Evolutionary conservation across 2,113 vertebrate species (phyloP), one percentile per base, ranked within the genome.

Genomic region (Galemys pyrenaicus): DNA sequence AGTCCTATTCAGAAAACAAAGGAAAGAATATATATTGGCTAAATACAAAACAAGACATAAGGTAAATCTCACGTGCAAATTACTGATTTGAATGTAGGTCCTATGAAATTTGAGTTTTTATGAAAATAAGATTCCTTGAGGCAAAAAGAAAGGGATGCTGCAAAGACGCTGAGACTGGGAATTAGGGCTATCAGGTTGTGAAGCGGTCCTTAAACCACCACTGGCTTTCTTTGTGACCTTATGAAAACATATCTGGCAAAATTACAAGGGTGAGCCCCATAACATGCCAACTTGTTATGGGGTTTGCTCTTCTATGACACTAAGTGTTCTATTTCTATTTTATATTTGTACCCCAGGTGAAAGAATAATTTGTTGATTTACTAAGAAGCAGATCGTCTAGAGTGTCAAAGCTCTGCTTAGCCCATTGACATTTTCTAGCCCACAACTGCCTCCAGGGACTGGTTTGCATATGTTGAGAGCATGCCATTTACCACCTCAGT

Each of bases 331-430:
- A 70, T 95, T 62, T 90, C 89, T 93, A 93, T 97, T 94, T 91
- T 91, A 15, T 91, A 86, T 78, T 54, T 91, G 95, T 64, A 93
- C 41, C 83, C 51, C 8, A 92, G 68, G 80, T 94, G 30, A 24
- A 95, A 97, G 95, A 97, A 94, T 35, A 92, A 87, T 94, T 95
- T 91, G 80, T 87, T 94, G 92, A 89, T 92, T 94, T 74, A 64
- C 44, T 49, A 82, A 92, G 95, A 94, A 85, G 51, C 24, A 94
- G 90, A 67, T 87, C 26, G 13, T 60, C 86, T 91, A 75, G 46
- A 73, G 86, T 89, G 89, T 80, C 77, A 94, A 92, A 70, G 49
- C 11, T 73, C 30, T 81, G 46, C 85, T 96, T 90, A 83, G 88
- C 60, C 79, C 15, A 30, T 51, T 94, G 80, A 89, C 87, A 65